phyloP scores from a whole-genome alignment of 2,113 vertebrate genomes.

The Trogon surrucura region DNA sequence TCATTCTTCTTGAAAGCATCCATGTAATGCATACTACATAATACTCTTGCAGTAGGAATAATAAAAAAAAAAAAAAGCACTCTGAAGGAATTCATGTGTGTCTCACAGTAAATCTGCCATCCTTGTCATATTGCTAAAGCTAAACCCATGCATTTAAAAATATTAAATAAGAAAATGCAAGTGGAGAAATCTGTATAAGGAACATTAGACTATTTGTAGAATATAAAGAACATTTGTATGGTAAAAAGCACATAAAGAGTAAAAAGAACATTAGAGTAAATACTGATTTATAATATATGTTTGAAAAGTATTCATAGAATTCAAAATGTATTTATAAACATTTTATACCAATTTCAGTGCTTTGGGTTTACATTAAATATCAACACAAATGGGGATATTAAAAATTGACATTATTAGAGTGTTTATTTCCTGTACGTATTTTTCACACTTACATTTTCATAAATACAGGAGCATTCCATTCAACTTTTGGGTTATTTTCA shows the following conservation, averaged over 20 bases:
- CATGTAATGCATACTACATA: background rate
- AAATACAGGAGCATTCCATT: background rate
- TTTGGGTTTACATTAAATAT: background rate
- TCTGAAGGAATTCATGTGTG: background rate
- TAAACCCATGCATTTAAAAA: background rate
- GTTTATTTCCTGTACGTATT: background rate
- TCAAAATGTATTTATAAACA: background rate
- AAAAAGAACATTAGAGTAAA: background rate
- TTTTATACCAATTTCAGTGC: background rate
- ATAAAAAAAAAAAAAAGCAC: background rate
- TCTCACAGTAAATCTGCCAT: background rate
- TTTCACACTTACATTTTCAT: background rate
- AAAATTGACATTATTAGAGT: background rate
- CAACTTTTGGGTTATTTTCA: background rate
- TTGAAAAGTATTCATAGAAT: background rate
- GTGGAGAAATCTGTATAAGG: background rate
- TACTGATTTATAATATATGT: background rate
- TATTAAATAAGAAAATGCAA: background rate
- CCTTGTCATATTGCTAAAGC: background rate
- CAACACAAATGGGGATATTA: background rate
- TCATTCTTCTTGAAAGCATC: background rate
- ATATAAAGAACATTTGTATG: background rate
- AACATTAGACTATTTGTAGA: background rate
- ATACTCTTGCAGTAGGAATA: background rate
- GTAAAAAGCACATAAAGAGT: background rate